Evolutionary conservation across 2,888 invertebrate genomes (phyloP).

Genomic region (Sesamia inferens): DNA sequence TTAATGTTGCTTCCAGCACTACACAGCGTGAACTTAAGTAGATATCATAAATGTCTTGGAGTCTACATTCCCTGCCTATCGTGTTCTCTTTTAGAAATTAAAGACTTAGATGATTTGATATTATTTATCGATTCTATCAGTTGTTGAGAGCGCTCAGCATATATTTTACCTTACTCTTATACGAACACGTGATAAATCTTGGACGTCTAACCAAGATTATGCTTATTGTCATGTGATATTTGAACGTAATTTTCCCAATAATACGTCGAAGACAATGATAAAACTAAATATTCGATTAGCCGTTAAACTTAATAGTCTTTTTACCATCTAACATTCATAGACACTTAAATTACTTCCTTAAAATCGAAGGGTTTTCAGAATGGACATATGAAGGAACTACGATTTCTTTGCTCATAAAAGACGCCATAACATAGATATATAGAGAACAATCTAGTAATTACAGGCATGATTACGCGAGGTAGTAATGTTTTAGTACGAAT

Average conservation of each 20-base stretch:
- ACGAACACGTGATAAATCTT: too few species aligned
- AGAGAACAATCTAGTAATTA: slow-evolving; percentile 47
- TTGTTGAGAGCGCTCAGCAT: not conserved
- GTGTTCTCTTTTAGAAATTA: slow-evolving; percentile 36
- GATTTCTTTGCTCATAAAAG: slow-evolving; percentile 34
- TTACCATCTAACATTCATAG: slow-evolving; percentile 19
- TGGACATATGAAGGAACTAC: slow-evolving; percentile 11
- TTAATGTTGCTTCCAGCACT: slow-evolving; percentile 81
- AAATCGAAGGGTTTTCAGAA: slow-evolving; percentile 13
- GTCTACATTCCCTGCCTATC: slow-evolving; percentile 49
- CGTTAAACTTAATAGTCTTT: slow-evolving; percentile 23
- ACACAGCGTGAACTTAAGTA: slow-evolving; percentile 70
- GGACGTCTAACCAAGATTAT: too few species aligned
- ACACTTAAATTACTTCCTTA: slow-evolving; percentile 23
- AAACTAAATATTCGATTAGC: slow-evolving; percentile 4
- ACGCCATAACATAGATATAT: slow-evolving; percentile 26
- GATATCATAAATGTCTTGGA: slow-evolving; percentile 65
- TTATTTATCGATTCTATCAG: slow-evolving; percentile 23
- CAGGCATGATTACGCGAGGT: slow-evolving; percentile 49
- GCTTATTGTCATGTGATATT: not conserved
- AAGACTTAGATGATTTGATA: not conserved
- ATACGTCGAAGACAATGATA: not conserved
- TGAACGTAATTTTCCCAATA: slow-evolving; percentile 5
- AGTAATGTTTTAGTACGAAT: slow-evolving; percentile 58
- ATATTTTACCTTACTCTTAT: slow-evolving; percentile 7